These are phyloP conservation scores for Macroteleia sp. DNA, from an alignment of 2,888 invertebrate genomes.

Conservation along the genomic window DNA sequence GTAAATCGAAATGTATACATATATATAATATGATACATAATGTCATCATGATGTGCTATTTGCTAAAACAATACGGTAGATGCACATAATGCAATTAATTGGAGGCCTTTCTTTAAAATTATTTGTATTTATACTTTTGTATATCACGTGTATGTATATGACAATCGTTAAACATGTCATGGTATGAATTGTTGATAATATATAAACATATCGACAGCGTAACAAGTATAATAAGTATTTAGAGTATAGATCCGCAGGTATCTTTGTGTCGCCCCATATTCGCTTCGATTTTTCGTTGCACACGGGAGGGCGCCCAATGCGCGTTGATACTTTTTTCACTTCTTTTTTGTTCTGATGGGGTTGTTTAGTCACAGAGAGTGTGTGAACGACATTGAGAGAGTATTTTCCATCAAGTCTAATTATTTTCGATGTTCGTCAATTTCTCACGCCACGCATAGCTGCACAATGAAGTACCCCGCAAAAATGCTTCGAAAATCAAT, in stretches of 20 bases:
- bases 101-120: no score
- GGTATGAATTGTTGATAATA: conserved; percentile 69
- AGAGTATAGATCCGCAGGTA: conserved; percentile 75
- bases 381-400: conserved; percentile 48
- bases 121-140: conserved; percentile 54
- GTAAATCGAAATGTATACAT: no score
- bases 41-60: no score
- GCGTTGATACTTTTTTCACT: no score
- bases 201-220: conserved; percentile 82
- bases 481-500: neutral
- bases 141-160: conserved; percentile 62
- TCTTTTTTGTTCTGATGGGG: no score
- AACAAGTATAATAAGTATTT: conserved; percentile 81
- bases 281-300: conserved; percentile 20
- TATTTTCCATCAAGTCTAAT: conserved; percentile 29
- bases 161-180: conserved; percentile 75
- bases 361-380: conserved; percentile 35
- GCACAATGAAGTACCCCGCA: no score
- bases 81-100: no score
- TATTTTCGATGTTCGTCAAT: conserved; percentile 14
- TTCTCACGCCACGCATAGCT: neutral
- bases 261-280: conserved; percentile 60
- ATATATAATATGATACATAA: no score
- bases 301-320: conserved; percentile 28
- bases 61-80: no score